phyloP scores from a whole-genome alignment of 1,140 invertebrate species.

The Drosophila burlai region DNA sequence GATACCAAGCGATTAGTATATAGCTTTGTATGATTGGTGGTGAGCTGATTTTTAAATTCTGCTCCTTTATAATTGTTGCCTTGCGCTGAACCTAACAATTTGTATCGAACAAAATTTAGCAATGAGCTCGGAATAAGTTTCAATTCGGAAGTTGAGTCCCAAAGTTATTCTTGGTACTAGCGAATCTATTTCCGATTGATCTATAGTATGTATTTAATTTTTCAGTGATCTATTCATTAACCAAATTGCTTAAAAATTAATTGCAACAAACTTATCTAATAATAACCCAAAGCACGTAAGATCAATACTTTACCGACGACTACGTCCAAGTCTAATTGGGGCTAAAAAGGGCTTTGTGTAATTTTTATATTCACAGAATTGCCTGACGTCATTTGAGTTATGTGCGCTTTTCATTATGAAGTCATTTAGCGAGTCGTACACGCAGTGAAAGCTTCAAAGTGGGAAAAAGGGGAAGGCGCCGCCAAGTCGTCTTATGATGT shows the following conservation, averaged over 20 bases:
- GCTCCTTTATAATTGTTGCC: too few species aligned
- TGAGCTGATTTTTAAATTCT: too few species aligned
- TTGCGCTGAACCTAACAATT: too few species aligned
- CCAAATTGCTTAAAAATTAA: background rate
- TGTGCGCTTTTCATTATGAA: slow-evolving; percentile 29
- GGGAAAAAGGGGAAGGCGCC: background rate
- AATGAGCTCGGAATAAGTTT: background rate
- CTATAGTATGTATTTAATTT: background rate
- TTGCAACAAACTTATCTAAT: slow-evolving; percentile 1
- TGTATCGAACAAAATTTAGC: too few species aligned
- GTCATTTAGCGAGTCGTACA: slow-evolving; percentile 13
- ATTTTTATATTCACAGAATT: slow-evolving; percentile 46
- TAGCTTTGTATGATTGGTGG: too few species aligned
- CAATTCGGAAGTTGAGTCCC: background rate
- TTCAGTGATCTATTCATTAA: background rate
- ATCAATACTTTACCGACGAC: background rate
- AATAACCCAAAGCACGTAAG: slow-evolving; percentile 17
- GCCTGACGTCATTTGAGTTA: slow-evolving; percentile 51
- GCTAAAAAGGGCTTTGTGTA: slow-evolving; percentile 39
- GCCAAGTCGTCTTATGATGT: background rate
- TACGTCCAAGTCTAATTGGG: background rate
- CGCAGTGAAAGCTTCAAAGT: background rate
- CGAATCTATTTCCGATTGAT: too few species aligned
- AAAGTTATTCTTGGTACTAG: background rate
- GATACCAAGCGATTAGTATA: too few species aligned